phyloP scores from a whole-genome alignment of 2,113 vertebrate species.

The Tricholaema leucomelas region DNA sequence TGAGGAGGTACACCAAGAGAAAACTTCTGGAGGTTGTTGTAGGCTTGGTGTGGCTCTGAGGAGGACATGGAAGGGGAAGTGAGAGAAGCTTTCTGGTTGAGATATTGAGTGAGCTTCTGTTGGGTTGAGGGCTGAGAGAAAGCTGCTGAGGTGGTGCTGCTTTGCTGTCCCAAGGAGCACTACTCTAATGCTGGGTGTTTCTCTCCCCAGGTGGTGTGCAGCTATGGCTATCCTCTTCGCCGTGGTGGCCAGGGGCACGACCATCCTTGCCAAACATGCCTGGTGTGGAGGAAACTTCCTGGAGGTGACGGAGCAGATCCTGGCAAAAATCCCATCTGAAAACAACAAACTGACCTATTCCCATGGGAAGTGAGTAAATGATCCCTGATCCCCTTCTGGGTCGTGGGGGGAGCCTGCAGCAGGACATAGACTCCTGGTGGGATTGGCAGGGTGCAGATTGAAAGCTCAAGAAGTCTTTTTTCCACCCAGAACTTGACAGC shows the following conservation, averaged over 20 bases:
- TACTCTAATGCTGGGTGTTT: background rate
- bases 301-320: conserved; percentile 96
- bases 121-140: background rate
- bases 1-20: background rate
- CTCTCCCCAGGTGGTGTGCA: conserved; percentile 42
- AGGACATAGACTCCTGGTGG: too few species aligned
- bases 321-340: conserved; percentile 95
- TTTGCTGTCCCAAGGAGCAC: background rate
- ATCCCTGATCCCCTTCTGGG: background rate
- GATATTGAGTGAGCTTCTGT: too few species aligned
- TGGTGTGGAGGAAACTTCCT: conserved; percentile 97
- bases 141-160: background rate
- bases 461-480: too few species aligned
- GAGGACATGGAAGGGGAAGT: background rate
- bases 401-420: background rate
- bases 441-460: too few species aligned
- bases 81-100: background rate
- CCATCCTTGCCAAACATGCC: conserved; percentile 95
- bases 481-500: too few species aligned
- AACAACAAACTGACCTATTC: conserved; percentile 98
- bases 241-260: conserved; percentile 94
- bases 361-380: conserved; percentile 86
- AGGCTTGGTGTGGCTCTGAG: fast-evolving
- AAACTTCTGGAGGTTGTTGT: fast-evolving
- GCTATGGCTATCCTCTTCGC: conserved; percentile 97